These are phyloP conservation scores for Eupithecia subumbrata DNA, from an alignment of 2,888 invertebrate genomes.

Conservation along the genomic window DNA sequence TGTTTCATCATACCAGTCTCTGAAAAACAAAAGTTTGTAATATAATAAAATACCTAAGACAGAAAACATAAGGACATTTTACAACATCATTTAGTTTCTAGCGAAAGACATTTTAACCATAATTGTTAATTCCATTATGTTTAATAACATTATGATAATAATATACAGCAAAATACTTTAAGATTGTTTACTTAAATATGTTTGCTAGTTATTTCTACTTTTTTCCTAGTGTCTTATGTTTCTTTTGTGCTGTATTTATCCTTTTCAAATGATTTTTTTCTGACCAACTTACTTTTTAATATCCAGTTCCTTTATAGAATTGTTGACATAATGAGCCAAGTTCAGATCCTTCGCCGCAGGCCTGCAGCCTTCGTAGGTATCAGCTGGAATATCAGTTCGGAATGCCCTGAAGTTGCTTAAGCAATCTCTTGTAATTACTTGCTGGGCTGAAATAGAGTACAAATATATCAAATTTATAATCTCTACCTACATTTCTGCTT, in stretches of 20 bases:
- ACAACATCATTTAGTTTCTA: no score
- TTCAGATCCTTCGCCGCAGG: slow-evolving; percentile 90
- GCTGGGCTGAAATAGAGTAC: slow-evolving; percentile 84
- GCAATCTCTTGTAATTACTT: slow-evolving; percentile 93
- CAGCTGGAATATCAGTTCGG: slow-evolving; percentile 94
- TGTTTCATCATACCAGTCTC: slow-evolving; percentile 91
- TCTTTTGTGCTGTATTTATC: not conserved
- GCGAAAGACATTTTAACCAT: no score
- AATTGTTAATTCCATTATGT: no score
- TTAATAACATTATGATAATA: no score
- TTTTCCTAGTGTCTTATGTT: no score
- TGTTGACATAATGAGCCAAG: slow-evolving; percentile 94
- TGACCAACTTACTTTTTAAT: slow-evolving; percentile 87
- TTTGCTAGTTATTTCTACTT: no score
- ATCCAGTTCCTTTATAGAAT: slow-evolving; percentile 92
- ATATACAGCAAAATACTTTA: no score
- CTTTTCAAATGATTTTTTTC: not conserved
- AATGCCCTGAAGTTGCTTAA: slow-evolving; percentile 90
- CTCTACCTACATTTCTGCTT: not conserved
- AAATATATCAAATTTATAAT: not conserved
- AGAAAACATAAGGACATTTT: no score
- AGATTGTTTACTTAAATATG: no score
- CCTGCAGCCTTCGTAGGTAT: slow-evolving; percentile 95
- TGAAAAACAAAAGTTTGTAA: slow-evolving; percentile 64
- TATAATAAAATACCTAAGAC: no score